Percentiles rank a stretch among this genome's conserved stretches.
Conservation (phyloP, 2,113 vertebrate species). For the Hipposideros armiger region DNA sequence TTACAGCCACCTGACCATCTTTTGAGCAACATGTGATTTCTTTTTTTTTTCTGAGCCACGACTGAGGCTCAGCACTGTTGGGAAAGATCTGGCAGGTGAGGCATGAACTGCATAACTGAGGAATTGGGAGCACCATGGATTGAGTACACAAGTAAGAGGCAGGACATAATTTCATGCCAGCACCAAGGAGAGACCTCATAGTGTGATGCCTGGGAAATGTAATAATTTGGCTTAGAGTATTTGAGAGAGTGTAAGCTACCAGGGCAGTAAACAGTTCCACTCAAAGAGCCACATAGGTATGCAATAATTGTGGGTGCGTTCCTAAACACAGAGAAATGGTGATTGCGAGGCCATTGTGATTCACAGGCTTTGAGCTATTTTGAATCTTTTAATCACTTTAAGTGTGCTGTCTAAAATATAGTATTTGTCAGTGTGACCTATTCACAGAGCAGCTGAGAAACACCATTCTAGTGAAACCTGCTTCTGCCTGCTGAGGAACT, state of each 20-base stretch:
- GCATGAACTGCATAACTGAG: neutral
- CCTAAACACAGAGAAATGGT: neutral
- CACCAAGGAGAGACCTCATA: neutral
- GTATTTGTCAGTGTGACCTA: neutral
- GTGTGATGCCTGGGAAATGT: neutral
- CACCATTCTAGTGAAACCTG: neutral
- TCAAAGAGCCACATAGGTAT: neutral
- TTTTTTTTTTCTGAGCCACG: neutral
- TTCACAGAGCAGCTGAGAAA: neutral
- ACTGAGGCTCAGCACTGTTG: neutral
- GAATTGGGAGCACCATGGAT: neutral
- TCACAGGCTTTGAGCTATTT: neutral
- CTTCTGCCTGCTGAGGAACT: constrained; percentile 8
- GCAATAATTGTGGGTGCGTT: neutral
- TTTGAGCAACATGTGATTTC: neutral
- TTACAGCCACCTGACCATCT: neutral
- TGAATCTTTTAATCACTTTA: neutral
- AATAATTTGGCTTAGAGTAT: neutral
- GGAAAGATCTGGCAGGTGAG: neutral
- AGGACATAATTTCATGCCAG: neutral
- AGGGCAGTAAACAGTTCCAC: neutral
- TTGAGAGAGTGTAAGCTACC: neutral
- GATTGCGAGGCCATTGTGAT: neutral
- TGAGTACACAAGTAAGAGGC: neutral
- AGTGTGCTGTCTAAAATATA: neutral